Evolutionary conservation across 2,888 invertebrate genomes (phyloP).

Genomic region (Gari tellinella): DNA sequence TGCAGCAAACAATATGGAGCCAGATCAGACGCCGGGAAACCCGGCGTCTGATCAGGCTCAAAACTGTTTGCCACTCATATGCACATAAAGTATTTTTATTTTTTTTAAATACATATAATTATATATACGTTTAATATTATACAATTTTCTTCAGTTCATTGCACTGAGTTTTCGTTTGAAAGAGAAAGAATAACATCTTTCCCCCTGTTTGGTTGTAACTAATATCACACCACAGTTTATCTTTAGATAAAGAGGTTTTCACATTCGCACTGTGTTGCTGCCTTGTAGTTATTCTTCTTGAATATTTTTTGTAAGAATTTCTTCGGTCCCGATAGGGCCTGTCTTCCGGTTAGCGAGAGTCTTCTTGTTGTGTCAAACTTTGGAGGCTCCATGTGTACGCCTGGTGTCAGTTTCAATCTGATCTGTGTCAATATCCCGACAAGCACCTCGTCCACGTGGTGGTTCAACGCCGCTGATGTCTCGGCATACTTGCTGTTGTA

Average conservation of each 20-base stretch:
- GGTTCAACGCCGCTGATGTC: conserved; percentile 97
- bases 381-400: conserved; percentile 47
- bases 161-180: too few relatives aligned
- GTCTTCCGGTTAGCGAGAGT: conserved; percentile 49
- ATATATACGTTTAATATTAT: too few relatives aligned
- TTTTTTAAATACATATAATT: too few relatives aligned
- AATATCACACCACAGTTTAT: too few relatives aligned
- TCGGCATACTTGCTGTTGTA: conserved; percentile 96
- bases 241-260: conserved; percentile 41
- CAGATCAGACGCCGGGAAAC: too few relatives aligned
- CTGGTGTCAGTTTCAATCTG: conserved; percentile 87
- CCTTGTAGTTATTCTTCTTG: conserved; percentile 59
- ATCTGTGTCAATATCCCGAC: conserved; percentile 96
- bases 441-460: conserved; percentile 97
- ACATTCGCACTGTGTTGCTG: conserved; percentile 42
- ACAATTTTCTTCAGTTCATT: too few relatives aligned
- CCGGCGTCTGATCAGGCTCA: too few relatives aligned
- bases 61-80: too few relatives aligned
- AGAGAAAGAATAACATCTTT: too few relatives aligned
- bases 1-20: too few relatives aligned
- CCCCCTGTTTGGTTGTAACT: too few relatives aligned
- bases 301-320: conserved; percentile 62
- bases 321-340: conserved; percentile 58
- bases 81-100: too few relatives aligned
- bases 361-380: conserved; percentile 40